Conservation (phyloP, 2,888 invertebrate genomes). For the Drosophila greeni region DNA sequence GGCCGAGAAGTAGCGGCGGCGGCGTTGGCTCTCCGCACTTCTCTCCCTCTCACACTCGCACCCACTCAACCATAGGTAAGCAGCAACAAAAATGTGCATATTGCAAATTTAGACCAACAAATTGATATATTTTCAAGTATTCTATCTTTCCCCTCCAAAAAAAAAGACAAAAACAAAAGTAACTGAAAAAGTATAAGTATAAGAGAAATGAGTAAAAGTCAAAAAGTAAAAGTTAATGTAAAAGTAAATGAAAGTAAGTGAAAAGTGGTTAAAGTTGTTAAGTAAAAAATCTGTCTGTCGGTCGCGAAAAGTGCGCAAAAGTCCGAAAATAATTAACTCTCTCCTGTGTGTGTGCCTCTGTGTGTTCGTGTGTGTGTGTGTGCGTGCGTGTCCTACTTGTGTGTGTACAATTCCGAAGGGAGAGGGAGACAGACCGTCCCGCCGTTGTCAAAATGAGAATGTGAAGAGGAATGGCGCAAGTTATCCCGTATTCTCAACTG, state of each 20-base stretch:
- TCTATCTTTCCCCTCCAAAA: slow-evolving; percentile 73
- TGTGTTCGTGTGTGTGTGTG: slow-evolving; percentile 39
- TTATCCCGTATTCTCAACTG: slow-evolving; percentile 14
- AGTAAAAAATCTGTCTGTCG: slow-evolving; percentile 51
- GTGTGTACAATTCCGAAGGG: slow-evolving; percentile 18
- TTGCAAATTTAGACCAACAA: slow-evolving; percentile 50
- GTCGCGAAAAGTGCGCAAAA: slow-evolving; percentile 71
- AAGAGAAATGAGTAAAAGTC: slow-evolving; percentile 38
- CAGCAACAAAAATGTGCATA: slow-evolving; percentile 54
- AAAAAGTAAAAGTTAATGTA: slow-evolving; percentile 34
- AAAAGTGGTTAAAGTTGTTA: slow-evolving; percentile 38
- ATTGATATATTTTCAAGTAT: slow-evolving; percentile 71
- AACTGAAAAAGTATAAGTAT: slow-evolving; percentile 11
- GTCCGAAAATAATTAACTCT: slow-evolving; percentile 42
- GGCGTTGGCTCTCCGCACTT: slow-evolving; percentile 12
- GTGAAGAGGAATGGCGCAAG: slow-evolving; percentile 6
- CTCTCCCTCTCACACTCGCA: slow-evolving; percentile 14
- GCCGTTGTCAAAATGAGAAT: slow-evolving; percentile 23
- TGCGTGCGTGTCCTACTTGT: slow-evolving; percentile 43
- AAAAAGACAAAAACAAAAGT: slow-evolving; percentile 19
- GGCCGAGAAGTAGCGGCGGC: slow-evolving; percentile 18
- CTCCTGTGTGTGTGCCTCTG: slow-evolving; percentile 41
- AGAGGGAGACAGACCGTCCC: slow-evolving; percentile 39
- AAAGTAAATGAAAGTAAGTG: slow-evolving; percentile 35
- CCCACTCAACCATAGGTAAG: slow-evolving; percentile 55